Conservation (phyloP, 1,140 invertebrate species). For the Trissolcus basalis region DNA sequence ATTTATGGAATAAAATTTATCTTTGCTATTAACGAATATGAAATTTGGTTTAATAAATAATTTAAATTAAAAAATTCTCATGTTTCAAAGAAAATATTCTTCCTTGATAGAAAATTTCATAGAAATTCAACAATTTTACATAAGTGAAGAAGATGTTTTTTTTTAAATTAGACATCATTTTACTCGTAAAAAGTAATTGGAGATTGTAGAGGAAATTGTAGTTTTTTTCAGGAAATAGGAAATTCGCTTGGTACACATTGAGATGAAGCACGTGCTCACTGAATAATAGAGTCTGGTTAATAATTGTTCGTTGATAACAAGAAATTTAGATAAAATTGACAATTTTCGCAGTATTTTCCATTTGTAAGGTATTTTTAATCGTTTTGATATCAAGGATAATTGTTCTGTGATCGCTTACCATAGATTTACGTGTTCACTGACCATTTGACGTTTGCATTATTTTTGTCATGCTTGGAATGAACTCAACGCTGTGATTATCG, state of each 20-base stretch:
- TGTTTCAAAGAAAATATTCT: too few relatives aligned
- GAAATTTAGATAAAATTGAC: too few relatives aligned
- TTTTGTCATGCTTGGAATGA: neutral
- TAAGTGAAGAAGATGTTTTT: too few relatives aligned
- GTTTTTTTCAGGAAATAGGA: neutral
- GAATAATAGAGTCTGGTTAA: neutral
- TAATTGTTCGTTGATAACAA: too few relatives aligned
- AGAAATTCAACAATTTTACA: too few relatives aligned
- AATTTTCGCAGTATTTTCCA: too few relatives aligned
- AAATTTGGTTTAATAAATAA: too few relatives aligned
- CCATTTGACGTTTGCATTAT: neutral
- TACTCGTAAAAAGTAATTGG: neutral
- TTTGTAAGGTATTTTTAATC: neutral
- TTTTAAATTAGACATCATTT: too few relatives aligned
- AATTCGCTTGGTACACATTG: too few relatives aligned
- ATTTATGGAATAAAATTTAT: neutral
- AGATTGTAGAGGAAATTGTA: constrained; percentile 11
- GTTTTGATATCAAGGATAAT: neutral
- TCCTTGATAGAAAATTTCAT: too few relatives aligned
- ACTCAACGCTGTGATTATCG: neutral
- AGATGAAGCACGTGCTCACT: neutral
- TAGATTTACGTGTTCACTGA: neutral
- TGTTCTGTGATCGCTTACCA: neutral
- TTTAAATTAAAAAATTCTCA: too few relatives aligned
- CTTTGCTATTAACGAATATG: neutral